These are phyloP conservation scores for Trachelus tabidus DNA, from an alignment of 2,888 invertebrate species.

Conservation along the genomic window DNA sequence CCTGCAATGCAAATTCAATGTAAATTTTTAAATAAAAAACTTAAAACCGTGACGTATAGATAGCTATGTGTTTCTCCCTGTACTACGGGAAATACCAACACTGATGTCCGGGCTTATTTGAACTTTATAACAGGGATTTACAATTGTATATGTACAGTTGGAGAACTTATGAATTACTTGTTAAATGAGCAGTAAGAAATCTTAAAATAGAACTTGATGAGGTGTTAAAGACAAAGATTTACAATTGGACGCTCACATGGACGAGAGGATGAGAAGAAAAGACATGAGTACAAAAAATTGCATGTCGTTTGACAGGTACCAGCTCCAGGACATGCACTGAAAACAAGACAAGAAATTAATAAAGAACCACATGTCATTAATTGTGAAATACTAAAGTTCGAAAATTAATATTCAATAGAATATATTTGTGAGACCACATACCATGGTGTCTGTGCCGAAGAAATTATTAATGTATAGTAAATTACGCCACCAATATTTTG, in stretches of 20 bases:
- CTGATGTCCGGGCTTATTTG: background rate
- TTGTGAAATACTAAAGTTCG: background rate
- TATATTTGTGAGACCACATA: constrained; percentile 31
- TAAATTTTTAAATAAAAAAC: constrained; percentile 3
- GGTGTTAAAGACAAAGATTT: background rate
- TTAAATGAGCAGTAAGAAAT: background rate
- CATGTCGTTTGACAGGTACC: constrained; percentile 68
- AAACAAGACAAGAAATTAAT: constrained; percentile 12
- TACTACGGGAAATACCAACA: background rate
- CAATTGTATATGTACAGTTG: background rate
- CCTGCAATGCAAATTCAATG: constrained; percentile 47
- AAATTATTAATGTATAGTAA: constrained; percentile 68
- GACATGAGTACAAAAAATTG: constrained; percentile 65
- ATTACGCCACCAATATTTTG: constrained; percentile 70
- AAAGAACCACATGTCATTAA: background rate
- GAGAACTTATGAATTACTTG: background rate
- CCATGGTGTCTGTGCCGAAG: constrained; percentile 62
- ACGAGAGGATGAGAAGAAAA: constrained; percentile 63
- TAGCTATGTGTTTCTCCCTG: background rate
- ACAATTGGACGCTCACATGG: constrained; percentile 56
- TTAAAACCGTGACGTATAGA: background rate
- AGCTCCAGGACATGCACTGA: constrained; percentile 68
- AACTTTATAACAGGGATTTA: background rate
- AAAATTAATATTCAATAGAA: background rate
- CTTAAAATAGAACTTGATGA: background rate